A percentile compares a stretch with the other conserved stretches of the same genome.
Conservation (phyloP, 2,888 invertebrate genomes). For the Pammene fasciana region DNA sequence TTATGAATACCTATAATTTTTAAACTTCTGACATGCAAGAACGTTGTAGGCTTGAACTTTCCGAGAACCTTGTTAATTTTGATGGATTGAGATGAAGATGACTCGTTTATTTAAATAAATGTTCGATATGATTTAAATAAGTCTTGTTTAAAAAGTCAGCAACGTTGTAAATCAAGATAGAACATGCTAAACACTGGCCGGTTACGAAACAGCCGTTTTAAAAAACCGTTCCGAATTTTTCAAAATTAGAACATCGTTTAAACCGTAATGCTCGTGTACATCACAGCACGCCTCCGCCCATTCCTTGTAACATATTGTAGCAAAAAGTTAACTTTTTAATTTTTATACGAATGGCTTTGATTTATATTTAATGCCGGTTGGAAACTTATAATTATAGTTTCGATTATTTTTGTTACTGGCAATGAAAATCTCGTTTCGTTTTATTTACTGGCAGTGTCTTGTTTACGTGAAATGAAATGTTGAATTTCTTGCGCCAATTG, state of each 20-base stretch:
- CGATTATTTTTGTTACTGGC: conserved; percentile 39
- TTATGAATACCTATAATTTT: conserved; percentile 61
- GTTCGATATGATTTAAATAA: conserved; percentile 29
- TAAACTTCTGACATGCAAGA: conserved; percentile 57
- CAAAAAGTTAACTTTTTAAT: conserved; percentile 46
- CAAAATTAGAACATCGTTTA: conserved; percentile 54
- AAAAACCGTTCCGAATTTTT: conserved; percentile 44
- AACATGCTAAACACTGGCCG: conserved; percentile 37
- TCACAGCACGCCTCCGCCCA: conserved; percentile 49
- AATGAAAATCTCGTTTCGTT: conserved; percentile 32
- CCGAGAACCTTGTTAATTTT: conserved; percentile 38
- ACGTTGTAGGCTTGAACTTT: conserved; percentile 35
- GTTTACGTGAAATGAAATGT: conserved; percentile 39
- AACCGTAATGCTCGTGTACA: conserved; percentile 45
- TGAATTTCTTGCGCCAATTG: conserved; percentile 38
- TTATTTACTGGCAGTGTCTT: conserved; percentile 38
- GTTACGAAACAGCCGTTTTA: conserved; percentile 35
- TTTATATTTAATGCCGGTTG: conserved; percentile 45
- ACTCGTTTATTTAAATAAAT: conserved; percentile 26
- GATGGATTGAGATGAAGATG: conserved; percentile 38
- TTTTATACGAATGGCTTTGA: conserved; percentile 41
- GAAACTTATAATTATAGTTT: conserved; percentile 53
- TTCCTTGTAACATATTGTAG: conserved; percentile 51
- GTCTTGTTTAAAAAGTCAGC: conserved; percentile 31
- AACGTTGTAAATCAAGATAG: conserved; percentile 31